Base-by-base conservation (phyloP, 2,113 vertebrate genomes). In the Mesoclemmys tuberculata region DNA sequence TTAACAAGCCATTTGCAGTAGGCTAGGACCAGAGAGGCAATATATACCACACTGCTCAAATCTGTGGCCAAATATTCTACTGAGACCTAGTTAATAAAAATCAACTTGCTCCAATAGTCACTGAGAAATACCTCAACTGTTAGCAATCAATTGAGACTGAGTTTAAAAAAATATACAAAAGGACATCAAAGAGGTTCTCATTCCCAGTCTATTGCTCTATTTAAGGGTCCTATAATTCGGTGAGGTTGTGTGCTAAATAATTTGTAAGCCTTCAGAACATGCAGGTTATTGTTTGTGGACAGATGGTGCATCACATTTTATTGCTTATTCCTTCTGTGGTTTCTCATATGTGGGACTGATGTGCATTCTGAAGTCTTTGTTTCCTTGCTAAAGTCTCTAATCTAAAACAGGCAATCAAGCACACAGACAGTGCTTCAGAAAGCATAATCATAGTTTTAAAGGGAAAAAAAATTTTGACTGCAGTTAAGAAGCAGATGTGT, bases 301-400 rank as follows among this genome's bases (percentile, higher is more conserved):
- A 99, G 99, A 99, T 99, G 99, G 99, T 98, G 98, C 98, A 97
- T 98, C 98, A 98, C 98, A 97, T 98, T 99, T 99, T 99, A 99
- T 98, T 98, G 98, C 98, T 98, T 98, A 98, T 99, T 99, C 99
- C 99, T 99, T 99, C 99, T 99, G 99, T 98, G 98, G 98, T 98
- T 97, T 98, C 98, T 98, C 98, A 96, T 97, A 97, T 97, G 97
- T 96, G 98, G 97, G 98, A 98, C 98, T 97, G 98, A 98, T 98
- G 98, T 97, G 98, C 95, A 92, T 97, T 97, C 97, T 95, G 96
- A 97, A 98, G 98, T 97, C 98, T 98, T 98, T 98, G 97, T 99
- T 98, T 98, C 96, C 98, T 97, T 97, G 98, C 98, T 97, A 97
- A 98, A 98, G 97, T 98, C 98, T 98, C 98, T 98, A 98, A 98